phyloP scores from a whole-genome alignment of 2,888 invertebrate species.

The Lomographa bimaculata region DNA sequence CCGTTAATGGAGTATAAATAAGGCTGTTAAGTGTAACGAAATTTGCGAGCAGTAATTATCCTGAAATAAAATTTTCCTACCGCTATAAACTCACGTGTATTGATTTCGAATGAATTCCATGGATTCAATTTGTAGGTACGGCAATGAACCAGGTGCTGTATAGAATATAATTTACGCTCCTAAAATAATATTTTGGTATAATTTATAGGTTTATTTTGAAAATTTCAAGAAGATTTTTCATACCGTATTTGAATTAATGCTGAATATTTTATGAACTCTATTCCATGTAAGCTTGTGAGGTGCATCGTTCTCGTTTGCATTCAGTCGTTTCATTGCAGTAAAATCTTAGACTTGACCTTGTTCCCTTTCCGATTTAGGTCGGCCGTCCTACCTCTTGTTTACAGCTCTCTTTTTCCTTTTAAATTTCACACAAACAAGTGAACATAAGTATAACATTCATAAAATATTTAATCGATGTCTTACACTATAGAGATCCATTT shows the following conservation, averaged over 20 bases:
- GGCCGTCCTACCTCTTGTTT: slow-evolving; percentile 25
- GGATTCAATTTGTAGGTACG: slow-evolving; percentile 26
- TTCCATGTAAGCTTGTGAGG: slow-evolving; percentile 1
- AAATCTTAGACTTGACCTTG: slow-evolving; percentile 34
- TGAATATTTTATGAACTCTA: too few relatives aligned
- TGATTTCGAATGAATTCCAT: slow-evolving; percentile 27
- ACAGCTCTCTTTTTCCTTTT: slow-evolving; percentile 24
- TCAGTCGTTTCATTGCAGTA: slow-evolving; percentile 34
- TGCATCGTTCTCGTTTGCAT: slow-evolving; percentile 19
- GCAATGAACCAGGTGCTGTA: slow-evolving; percentile 8
- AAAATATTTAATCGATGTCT: too few relatives aligned
- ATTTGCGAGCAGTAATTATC: slow-evolving; percentile 27
- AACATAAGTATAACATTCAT: background rate
- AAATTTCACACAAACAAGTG: slow-evolving; percentile 19
- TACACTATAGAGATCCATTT: too few relatives aligned
- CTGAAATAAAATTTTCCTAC: slow-evolving; percentile 28
- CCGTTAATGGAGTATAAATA: slow-evolving; percentile 30
- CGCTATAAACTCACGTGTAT: slow-evolving; percentile 24
- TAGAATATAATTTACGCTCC: background rate
- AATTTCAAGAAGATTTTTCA: too few relatives aligned
- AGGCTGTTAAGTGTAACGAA: slow-evolving; percentile 22
- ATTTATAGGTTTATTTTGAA: slow-evolving; percentile 1
- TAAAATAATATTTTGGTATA: background rate
- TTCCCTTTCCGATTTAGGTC: slow-evolving; percentile 34
- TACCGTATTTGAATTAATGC: too few relatives aligned